Conservation (phyloP, 92 coral and sea anemone species). For the Phenganax marumi region DNA sequence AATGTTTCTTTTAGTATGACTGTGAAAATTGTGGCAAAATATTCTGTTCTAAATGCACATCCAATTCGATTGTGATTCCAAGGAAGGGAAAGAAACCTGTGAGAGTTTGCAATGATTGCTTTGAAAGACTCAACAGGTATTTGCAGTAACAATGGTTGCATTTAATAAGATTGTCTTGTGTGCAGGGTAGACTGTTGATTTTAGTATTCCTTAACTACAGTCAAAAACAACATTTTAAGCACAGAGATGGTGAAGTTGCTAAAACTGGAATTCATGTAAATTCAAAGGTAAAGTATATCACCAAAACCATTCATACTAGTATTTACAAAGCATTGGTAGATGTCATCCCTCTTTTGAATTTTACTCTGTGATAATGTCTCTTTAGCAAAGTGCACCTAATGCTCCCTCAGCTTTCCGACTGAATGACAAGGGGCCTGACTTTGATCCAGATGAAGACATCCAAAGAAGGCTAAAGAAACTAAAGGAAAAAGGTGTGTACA, state of each 20-base stretch:
- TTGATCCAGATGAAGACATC: constrained; percentile 83
- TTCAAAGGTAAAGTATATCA: constrained; percentile 1
- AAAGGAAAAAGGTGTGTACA: constrained; percentile 38
- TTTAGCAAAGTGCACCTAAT: background rate
- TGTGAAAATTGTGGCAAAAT: constrained; percentile 86
- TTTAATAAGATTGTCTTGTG: too few relatives aligned
- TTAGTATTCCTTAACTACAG: background rate
- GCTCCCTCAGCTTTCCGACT: constrained; percentile 20
- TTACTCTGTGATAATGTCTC: background rate
- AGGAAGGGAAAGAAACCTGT: constrained; percentile 69
- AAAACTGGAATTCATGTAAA: background rate
- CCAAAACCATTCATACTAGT: background rate
- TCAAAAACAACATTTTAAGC: background rate
- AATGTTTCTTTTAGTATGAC: constrained; percentile 62
- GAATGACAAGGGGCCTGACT: constrained; percentile 31
- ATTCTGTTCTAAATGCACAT: constrained; percentile 79
- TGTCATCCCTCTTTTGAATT: background rate
- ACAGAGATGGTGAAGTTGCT: background rate
- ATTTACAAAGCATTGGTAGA: background rate
- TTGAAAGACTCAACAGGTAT: constrained; percentile 60
- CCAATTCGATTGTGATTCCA: constrained; percentile 71
- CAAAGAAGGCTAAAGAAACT: constrained; percentile 71
- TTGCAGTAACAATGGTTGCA: background rate
- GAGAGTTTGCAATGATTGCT: constrained; percentile 88
- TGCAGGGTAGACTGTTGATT: too few relatives aligned